These are phyloP conservation scores for Schizothorax lantsangensis DNA, from an alignment of 2,797 vertebrate genomes.

Conservation along the genomic window DNA sequence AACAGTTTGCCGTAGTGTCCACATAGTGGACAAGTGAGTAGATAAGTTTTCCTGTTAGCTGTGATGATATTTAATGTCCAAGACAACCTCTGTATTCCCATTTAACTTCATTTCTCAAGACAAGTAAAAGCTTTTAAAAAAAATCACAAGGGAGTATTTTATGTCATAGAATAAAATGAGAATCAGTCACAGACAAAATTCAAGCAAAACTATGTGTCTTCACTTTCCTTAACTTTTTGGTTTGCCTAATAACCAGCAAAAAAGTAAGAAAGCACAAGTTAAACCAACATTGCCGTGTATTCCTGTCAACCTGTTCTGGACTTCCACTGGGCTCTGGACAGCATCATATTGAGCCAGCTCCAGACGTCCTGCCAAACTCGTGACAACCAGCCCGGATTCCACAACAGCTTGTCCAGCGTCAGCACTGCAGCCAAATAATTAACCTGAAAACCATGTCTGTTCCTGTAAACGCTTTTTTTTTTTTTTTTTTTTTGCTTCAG, in stretches of 20 bases:
- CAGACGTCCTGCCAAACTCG: slow-evolving; percentile 29
- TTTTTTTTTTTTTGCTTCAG: slow-evolving; percentile 1
- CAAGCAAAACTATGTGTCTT: neutral
- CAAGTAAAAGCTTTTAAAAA: neutral
- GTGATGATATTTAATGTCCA: neutral
- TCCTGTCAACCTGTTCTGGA: neutral
- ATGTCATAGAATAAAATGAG: neutral
- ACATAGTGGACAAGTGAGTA: neutral
- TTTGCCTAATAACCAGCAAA: neutral
- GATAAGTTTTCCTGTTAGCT: neutral
- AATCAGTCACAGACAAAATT: neutral
- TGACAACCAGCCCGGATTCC: slow-evolving; percentile 29
- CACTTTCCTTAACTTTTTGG: neutral
- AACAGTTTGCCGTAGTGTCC: neutral
- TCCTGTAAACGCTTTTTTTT: slow-evolving; percentile 5
- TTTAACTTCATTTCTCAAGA: neutral
- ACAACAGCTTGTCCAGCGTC: slow-evolving; percentile 25
- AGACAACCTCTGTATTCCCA: neutral
- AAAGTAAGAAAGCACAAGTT: neutral
- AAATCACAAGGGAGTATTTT: neutral
- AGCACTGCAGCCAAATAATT: slow-evolving; percentile 32
- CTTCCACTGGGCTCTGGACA: slow-evolving; percentile 11
- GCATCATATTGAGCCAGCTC: neutral
- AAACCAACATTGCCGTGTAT: neutral
- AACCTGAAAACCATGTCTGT: slow-evolving; percentile 34